Evolutionary conservation across 2,797 vertebrate species (phyloP), one percentile per base, ranked within the genome.

Genomic region (Mallotus villosus): DNA sequence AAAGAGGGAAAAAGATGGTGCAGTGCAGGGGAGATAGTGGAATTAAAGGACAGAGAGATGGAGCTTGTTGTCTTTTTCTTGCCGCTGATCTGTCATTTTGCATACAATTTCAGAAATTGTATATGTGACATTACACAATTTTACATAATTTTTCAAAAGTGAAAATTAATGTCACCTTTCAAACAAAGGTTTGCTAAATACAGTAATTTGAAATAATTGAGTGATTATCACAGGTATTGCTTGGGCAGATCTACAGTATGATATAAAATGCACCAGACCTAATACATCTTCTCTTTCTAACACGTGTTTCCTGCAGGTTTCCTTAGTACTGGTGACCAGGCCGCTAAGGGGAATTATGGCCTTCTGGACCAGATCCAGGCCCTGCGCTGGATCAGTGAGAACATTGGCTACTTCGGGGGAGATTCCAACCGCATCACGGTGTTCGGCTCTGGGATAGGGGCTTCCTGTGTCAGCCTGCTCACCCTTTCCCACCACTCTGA

Each of bases 361-460:
- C 94, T 99, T 65, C 91, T 99, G 86, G 97, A 99, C 90, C 97
- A 99, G 92, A 99, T 99, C 81, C 97, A 99, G 91, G 97, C 97
- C 0, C 89, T 99, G 71, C 94, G 98, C 73, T 99, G 97, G 97
- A 96, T 99, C 90, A 99, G 97, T 0, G 98, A 99, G 89, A 99
- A 99, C 87, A 97, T 99, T 22, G 97, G 96, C 81, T 98, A 97
- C 94, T 99, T 99, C 7, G 98, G 98, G 2, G 98, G 98, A 1
- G 97, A 99, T 86, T 97, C 97, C 69, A 91, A 97, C 87, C 94
- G 98, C 59, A 99, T 99, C 88, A 99, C 98, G 0, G 97, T 99
- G 84, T 99, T 99, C 7, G 98, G 98, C 75, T 99, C 98, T 0
- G 98, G 98, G 82, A 99, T 99, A 0, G 98, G 97, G 0, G 98